A percentile compares a stretch with the other conserved stretches of the same genome.
These are phyloP conservation scores for Bombus difficillimus DNA, from an alignment of 1,140 invertebrate genomes.

Conservation along the genomic window DNA sequence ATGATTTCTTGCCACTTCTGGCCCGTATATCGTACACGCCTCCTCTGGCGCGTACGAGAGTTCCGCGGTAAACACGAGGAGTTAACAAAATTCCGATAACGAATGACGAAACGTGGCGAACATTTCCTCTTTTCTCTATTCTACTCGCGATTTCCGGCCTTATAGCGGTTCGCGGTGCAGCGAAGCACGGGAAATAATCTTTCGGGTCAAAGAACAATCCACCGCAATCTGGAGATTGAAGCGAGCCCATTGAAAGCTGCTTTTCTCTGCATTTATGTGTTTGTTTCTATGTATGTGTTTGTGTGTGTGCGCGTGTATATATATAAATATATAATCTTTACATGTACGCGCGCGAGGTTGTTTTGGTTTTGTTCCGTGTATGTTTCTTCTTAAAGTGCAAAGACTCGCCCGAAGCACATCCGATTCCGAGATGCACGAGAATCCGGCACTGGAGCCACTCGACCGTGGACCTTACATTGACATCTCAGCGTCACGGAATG, in stretches of 20 bases:
- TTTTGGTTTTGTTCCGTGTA: background rate
- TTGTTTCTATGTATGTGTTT: too few relatives aligned
- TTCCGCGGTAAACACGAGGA: conserved; percentile 26
- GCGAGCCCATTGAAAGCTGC: background rate
- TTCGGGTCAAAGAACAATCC: conserved; percentile 50
- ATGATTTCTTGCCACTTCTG: conserved; percentile 44
- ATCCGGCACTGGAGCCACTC: conserved; percentile 76
- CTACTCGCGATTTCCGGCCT: background rate
- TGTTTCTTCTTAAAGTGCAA: conserved; percentile 65
- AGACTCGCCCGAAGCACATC: conserved; percentile 76
- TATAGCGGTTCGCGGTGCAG: conserved; percentile 13
- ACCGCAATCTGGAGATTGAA: conserved; percentile 29
- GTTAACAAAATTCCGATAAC: conserved; percentile 49
- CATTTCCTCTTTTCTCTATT: conserved; percentile 6
- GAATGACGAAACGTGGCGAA: conserved; percentile 36
- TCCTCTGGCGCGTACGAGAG: background rate
- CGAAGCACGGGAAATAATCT: conserved; percentile 33
- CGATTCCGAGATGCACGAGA: conserved; percentile 75
- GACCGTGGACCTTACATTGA: conserved; percentile 89
- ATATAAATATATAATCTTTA: background rate
- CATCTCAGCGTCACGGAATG: conserved; percentile 88
- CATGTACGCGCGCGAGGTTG: background rate
- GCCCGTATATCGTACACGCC: background rate
- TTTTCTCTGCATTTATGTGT: background rate
- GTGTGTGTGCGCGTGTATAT: background rate